A percentile compares a stretch with the other conserved stretches of the same genome.
phyloP scores from a whole-genome alignment of 2,113 vertebrate genomes.

The Sapayoa aenigma region DNA sequence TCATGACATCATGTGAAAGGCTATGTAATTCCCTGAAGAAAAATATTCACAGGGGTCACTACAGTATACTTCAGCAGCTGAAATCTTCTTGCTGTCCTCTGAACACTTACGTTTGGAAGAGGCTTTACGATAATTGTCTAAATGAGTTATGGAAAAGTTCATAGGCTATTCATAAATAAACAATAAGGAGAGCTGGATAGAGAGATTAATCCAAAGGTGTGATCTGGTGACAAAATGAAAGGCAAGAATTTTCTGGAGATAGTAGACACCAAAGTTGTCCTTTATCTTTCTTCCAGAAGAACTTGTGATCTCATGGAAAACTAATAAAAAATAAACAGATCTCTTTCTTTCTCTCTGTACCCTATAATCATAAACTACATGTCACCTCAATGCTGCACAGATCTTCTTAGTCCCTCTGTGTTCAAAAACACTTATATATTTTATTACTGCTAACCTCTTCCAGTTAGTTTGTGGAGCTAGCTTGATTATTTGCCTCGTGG shows the following conservation, averaged over 20 bases:
- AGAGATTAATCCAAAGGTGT: not conserved
- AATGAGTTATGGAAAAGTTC: not conserved
- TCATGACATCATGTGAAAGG: not conserved
- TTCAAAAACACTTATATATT: not conserved
- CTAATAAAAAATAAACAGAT: not conserved
- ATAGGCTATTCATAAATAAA: not conserved
- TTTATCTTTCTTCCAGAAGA: not conserved
- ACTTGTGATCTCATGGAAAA: not conserved
- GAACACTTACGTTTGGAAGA: not conserved
- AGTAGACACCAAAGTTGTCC: not conserved
- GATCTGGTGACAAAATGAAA: not conserved
- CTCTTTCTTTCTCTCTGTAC: not conserved
- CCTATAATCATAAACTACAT: not conserved
- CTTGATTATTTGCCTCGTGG: not conserved
- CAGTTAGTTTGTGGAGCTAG: not conserved
- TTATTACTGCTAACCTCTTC: not conserved
- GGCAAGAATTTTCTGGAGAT: not conserved
- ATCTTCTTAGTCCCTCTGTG: not conserved
- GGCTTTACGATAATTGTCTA: not conserved
- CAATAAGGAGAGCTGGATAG: not conserved
- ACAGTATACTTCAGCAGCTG: conserved; percentile 7
- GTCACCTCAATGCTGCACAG: not conserved
- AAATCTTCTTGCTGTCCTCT: not conserved
- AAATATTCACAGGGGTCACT: not conserved
- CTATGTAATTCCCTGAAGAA: not conserved